Evolutionary conservation across 1,140 invertebrate species (phyloP), one percentile per base, ranked within the genome.

Genomic region (Conus ventricosus): DNA sequence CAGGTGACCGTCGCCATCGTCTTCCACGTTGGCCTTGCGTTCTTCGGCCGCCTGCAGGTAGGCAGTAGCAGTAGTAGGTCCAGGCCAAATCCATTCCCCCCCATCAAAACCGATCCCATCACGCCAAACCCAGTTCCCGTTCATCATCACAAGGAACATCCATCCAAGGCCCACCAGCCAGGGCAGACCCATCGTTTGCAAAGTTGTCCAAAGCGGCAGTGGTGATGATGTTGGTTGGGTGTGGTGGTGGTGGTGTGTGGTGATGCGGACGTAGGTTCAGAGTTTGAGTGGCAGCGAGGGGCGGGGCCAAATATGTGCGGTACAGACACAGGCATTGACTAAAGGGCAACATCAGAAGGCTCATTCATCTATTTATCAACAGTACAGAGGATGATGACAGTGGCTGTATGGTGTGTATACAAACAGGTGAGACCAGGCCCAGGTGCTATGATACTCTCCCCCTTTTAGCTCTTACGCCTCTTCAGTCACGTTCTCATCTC

Each of bases 1-100:
- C 96, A 99, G 98, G 96, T 99, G 99, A 96, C 99, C 99, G 96
- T 99, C 99, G 96, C 98, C 97, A 96, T 99, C 99, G 96, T 99
- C 99, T 88, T 91, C 91, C 80, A 95, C 91, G 88, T 90, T 92
- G 87, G 90, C 92, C 87, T 90, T 90, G 88, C 92, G 87, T 89
- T 92, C 92, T 87, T 87, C 90, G 54, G 81, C 71, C 80, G 88
- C 89, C 78, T 87, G 83, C 11, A 63, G 60, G 39, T 39, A 39
- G 15, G 57, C 15, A 60, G 57, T 60, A 8, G 57, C 57, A 60
- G 8, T 13, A 57, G 6, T 15, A 60, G 8, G 57, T 60, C 57
- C 8, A 60, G 15, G 8, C 57, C 87, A 84, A 85, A 75, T 90
- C 90, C 93, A 89, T 84, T 53, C 25, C 54, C 76, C 57, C 57